Conservation (phyloP, 2,888 invertebrate genomes). For the Dyspetes luteomarginatus region DNA sequence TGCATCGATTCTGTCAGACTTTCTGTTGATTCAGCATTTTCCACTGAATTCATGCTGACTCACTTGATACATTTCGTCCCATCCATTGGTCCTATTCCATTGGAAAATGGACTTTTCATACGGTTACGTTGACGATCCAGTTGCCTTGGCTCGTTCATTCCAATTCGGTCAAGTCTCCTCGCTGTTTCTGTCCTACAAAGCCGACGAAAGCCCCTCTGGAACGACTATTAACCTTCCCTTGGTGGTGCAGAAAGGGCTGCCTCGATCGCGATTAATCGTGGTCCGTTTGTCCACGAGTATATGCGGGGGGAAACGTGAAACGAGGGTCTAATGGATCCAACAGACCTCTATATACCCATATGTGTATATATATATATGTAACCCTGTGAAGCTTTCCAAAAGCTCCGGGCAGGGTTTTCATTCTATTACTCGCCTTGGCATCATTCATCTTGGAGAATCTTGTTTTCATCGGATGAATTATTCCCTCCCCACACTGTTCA, state of each 20-base stretch:
- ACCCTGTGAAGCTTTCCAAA: slow-evolving; percentile 52
- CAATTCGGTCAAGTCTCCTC: slow-evolving; percentile 32
- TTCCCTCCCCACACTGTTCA: slow-evolving; percentile 34
- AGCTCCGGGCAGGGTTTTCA: slow-evolving; percentile 71
- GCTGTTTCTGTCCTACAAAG: slow-evolving; percentile 17
- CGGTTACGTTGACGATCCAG: slow-evolving; percentile 10
- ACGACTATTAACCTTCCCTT: slow-evolving; percentile 35
- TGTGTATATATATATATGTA: background rate
- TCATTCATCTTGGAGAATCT: slow-evolving; percentile 74
- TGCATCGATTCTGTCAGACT: background rate
- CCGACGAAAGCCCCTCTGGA: slow-evolving; percentile 27
- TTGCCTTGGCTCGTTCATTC: slow-evolving; percentile 2
- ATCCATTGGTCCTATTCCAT: no score
- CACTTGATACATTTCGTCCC: slow-evolving; percentile 17
- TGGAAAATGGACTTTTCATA: slow-evolving; percentile 17
- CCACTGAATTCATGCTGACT: background rate
- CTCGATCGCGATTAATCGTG: slow-evolving; percentile 61
- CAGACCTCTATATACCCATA: slow-evolving; percentile 33
- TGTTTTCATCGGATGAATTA: slow-evolving; percentile 65
- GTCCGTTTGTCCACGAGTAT: slow-evolving; percentile 58
- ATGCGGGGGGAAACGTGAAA: slow-evolving; percentile 45
- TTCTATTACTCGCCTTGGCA: slow-evolving; percentile 75
- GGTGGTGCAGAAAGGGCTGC: slow-evolving; percentile 26
- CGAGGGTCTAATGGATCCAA: slow-evolving; percentile 69
- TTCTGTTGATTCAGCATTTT: slow-evolving; percentile 1